Conservation (phyloP, 2,797 vertebrate genomes). For the Epinephelus malabaricus region DNA sequence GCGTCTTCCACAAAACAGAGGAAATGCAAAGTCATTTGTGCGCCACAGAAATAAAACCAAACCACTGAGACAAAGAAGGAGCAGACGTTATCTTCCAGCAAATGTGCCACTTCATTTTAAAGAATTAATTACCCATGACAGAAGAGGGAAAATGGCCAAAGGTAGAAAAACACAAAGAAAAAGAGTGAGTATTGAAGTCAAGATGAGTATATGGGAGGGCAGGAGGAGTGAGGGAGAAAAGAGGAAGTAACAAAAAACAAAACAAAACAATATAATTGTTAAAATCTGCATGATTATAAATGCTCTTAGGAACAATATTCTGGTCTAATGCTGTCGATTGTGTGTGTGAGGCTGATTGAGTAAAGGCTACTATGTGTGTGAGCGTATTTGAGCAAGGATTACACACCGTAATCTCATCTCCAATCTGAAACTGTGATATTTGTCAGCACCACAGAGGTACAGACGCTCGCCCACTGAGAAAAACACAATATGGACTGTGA, state of each 20-base stretch:
- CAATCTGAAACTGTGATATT: conserved; percentile 40
- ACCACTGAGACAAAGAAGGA: conserved; percentile 32
- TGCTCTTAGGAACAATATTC: conserved; percentile 28
- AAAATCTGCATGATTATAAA: conserved; percentile 46
- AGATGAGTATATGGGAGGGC: conserved; percentile 19
- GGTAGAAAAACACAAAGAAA: conserved; percentile 36
- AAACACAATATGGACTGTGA: conserved; percentile 48
- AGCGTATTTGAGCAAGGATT: conserved; percentile 37
- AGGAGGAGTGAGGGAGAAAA: conserved; percentile 7
- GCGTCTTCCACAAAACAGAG: conserved; percentile 16
- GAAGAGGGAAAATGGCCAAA: conserved; percentile 34
- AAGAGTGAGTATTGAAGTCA: conserved; percentile 22
- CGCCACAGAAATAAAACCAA: conserved; percentile 33
- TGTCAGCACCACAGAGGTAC: conserved; percentile 35
- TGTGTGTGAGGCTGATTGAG: conserved; percentile 24
- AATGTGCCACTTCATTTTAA: conserved; percentile 57
- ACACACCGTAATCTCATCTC: conserved; percentile 48
- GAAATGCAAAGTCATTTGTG: conserved; percentile 35
- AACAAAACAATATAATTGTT: conserved; percentile 4
- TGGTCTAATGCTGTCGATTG: conserved; percentile 36
- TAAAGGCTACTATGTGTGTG: not conserved
- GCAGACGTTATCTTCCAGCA: conserved; percentile 45
- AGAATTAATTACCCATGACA: conserved; percentile 62
- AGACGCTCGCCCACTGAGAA: conserved; percentile 3
- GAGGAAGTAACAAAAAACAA: conserved; percentile 8